A percentile compares a stretch with the other conserved stretches of the same genome.
phyloP scores from a whole-genome alignment of 2,113 vertebrate species.

The Larimichthys polyactis region DNA sequence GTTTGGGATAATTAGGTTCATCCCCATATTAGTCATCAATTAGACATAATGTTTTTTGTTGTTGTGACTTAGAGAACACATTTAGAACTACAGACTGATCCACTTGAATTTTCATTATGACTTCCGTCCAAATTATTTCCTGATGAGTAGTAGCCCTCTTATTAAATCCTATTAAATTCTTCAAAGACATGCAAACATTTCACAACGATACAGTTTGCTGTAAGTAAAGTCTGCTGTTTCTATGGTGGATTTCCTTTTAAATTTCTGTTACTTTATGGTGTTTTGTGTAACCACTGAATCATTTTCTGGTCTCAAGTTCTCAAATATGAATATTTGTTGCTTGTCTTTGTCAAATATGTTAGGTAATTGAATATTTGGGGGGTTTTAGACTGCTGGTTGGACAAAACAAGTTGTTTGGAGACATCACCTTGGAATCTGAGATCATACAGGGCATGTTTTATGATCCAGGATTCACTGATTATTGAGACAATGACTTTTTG shows the following conservation, averaged over 20 bases:
- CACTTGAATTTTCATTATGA: conserved; percentile 1
- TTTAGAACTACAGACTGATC: conserved; percentile 11
- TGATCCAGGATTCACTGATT: background rate
- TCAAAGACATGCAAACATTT: background rate
- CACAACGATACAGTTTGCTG: background rate
- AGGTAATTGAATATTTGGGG: too few relatives aligned
- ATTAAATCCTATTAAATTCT: conserved; percentile 13
- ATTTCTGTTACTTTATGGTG: background rate
- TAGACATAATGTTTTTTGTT: background rate
- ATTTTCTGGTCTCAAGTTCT: too few relatives aligned
- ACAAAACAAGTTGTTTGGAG: background rate
- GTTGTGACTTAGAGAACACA: background rate
- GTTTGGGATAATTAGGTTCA: background rate
- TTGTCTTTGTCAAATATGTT: background rate
- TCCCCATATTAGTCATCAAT: background rate
- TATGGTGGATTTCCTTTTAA: background rate
- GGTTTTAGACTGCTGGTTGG: background rate
- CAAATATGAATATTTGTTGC: background rate
- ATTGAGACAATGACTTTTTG: background rate
- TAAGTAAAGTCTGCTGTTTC: background rate
- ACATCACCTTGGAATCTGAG: background rate
- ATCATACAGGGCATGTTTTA: too few relatives aligned
- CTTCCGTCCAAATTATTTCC: conserved; percentile 18
- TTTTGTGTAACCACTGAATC: too few relatives aligned
- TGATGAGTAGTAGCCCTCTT: conserved; percentile 20